phyloP scores from a whole-genome alignment of 2,797 vertebrate genomes.

The Hippoglossus hippoglossus region DNA sequence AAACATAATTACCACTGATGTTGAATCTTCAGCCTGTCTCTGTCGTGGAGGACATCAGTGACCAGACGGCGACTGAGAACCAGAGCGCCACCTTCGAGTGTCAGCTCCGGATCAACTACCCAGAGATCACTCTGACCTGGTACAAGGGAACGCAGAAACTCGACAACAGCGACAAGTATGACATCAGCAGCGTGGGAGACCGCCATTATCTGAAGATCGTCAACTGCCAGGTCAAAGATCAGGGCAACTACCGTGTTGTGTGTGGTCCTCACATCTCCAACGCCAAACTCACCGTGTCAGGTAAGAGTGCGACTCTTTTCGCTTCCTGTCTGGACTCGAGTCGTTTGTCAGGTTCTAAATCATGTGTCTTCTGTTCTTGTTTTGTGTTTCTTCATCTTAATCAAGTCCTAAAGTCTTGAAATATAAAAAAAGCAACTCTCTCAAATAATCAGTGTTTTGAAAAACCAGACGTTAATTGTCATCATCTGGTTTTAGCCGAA shows the following conservation, averaged over 20 bases:
- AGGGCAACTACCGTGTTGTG: constrained; percentile 95
- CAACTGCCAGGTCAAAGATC: constrained; percentile 89
- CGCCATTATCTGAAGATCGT: constrained; percentile 89
- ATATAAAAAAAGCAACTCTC: background rate
- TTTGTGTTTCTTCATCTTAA: constrained; percentile 22
- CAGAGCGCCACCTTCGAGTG: constrained; percentile 92
- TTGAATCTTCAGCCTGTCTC: constrained; percentile 88
- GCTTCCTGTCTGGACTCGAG: background rate
- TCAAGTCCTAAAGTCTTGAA: background rate
- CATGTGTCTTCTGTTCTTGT: constrained; percentile 32
- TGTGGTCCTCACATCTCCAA: constrained; percentile 97
- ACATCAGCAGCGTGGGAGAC: constrained; percentile 90
- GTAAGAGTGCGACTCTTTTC: constrained; percentile 79
- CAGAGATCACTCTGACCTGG: constrained; percentile 96
- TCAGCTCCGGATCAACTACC: constrained; percentile 95
- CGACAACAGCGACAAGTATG: constrained; percentile 89
- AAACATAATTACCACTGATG: background rate
- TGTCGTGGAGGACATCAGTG: constrained; percentile 91
- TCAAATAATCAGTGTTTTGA: background rate
- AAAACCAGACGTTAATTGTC: constrained; percentile 20
- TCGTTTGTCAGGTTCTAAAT: constrained; percentile 22
- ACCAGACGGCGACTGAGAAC: constrained; percentile 87
- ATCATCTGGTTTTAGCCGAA: constrained; percentile 86
- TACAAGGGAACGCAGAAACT: constrained; percentile 97
- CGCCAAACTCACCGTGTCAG: constrained; percentile 91